Evolutionary conservation across 2,888 invertebrate species (phyloP), one percentile per base, ranked within the genome.

Genomic region (Hybos culiciformis): DNA sequence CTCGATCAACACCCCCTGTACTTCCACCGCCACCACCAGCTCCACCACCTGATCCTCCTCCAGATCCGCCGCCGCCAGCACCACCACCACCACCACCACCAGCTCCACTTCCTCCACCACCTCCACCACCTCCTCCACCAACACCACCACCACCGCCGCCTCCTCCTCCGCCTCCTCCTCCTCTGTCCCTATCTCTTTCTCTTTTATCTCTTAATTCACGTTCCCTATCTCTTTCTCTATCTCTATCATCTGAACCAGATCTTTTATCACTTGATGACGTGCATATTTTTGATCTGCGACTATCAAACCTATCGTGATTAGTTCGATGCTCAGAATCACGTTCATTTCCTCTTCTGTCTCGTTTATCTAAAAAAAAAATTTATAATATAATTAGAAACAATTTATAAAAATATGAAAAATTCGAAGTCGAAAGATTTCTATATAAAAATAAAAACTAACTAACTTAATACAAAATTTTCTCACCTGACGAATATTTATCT

Each of bases 401-500:
- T 34, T 18, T 23, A 23, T 41, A 37, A 32, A 15, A n/a, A n/a
- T n/a, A n/a, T n/a, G n/a, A n/a, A n/a, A n/a, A n/a, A n/a, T n/a
- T n/a, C n/a, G n/a, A n/a, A n/a, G n/a, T n/a, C n/a, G n/a, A n/a
- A n/a, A n/a, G 32, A 36, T 39, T 33, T 42, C 43, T 41, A 39
- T 46, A 24, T 41, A 18, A 23, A 46, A 46, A 32, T 39, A 29
- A 41, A 7, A 44, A 43, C 14, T 12, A 11, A 9, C 23, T 11
- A 20, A 24, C 24, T 17, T 23, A 31, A 39, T 38, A 32, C 15
- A n/a, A 20, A 39, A 8, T 12, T n/a, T 12, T 52, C 60, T 67
- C 70, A 84, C 85, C 85, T 73, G 83, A n/a, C n/a, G n/a, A 78
- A 79, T 86, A 86, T 77, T 86, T 86, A 73, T 84, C 85, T 70